Evolutionary conservation across 2,888 invertebrate genomes (phyloP), one percentile per base, ranked within the genome.

Genomic region (Caenorhabditis wallacei): DNA sequence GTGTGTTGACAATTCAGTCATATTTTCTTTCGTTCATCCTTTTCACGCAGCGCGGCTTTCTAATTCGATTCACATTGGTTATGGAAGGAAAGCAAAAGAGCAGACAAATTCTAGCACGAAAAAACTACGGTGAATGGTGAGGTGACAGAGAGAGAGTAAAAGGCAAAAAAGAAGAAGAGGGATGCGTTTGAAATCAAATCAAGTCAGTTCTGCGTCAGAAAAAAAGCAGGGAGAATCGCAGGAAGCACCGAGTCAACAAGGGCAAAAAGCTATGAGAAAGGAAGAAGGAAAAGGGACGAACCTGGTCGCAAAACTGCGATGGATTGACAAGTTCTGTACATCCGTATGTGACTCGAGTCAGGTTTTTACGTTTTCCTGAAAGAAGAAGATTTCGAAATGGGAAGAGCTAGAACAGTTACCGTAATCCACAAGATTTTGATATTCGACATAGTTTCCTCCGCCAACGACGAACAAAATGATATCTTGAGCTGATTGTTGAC

Each of bases 401-500:
- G 46, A 18, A 2, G n/a, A 18, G 8, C 3, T 30, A 48, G 5
- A 48, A 48, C n/a, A 4, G 18, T 5, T 69, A 66, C 85, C 86
- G 61, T 86, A 87, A 56, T 87, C 85, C 2, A 85, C 81, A 68
- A 99, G 94, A 94, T 99, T 99, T 93, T 98, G 98, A 93, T 99
- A 99, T 93, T 99, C 99, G 92, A 98, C 98, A 92, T 99, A 99
- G 94, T 98, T 98, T 63, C 99, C 94, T 26, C 94, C 94, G 57
- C 94, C 94, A 35, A 94, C 92, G 18, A 94, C 92, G 82, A 94
- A 94, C 43, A 94, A 93, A 85, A 93, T 92, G 2, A 93, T 92
- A 85, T 93, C 92, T 68, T 89, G 86, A 4, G 89, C 88, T 16
- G 86, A 78, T 20, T 89, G 90, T 53, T 87, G 87, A 22, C 90